Base-by-base conservation (phyloP, 2,797 vertebrate species). In the Luscinia luscinia region DNA sequence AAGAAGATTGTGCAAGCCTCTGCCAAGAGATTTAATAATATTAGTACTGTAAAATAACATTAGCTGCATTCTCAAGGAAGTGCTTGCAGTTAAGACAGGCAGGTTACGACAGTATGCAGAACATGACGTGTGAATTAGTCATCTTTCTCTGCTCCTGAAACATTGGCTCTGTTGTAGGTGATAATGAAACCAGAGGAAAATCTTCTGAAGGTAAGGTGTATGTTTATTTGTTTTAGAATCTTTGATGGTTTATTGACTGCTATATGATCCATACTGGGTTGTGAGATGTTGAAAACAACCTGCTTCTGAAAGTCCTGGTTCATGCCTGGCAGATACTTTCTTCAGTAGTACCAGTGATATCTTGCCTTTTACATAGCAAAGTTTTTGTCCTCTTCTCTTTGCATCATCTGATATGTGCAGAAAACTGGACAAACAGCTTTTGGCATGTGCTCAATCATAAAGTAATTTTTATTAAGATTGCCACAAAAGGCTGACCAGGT, bases 21-120 rank as follows among this genome's bases (percentile, higher is more conserved):
- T 97, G 94, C 92, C 94, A 97, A 95, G 75, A 32, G 45, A 57
- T 94, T 95, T 91, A 95, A 96, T 92, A 97, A 95, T 93, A 96
- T 81, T 88, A 86, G 88, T 69, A 91, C 84, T 91, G 97, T 95
- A 91, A 96, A 97, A 94, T 93, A 97, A 87, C 46, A 94, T 92
- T 54, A 91, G 20, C 57, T 80, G 87, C 52, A 30, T 89, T 94
- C 64, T 61, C 58, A 83, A 90, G 59, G 57, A 93, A 81, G 77
- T 85, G 69, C 51, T 46, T 88, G 84, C 68, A 75, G 76, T 64
- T 69, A 68, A 59, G 64, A 59, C 64, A 59, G 90, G 94, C 87
- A 95, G 93, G 89, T 96, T 96, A 68, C 52, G 75, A 87, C 74
- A 89, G 41, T 82, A 66, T 80, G 48, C 59, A 94, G 82, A 97